Conservation (phyloP, 2,113 vertebrate genomes). For the Lophotis ruficrista region DNA sequence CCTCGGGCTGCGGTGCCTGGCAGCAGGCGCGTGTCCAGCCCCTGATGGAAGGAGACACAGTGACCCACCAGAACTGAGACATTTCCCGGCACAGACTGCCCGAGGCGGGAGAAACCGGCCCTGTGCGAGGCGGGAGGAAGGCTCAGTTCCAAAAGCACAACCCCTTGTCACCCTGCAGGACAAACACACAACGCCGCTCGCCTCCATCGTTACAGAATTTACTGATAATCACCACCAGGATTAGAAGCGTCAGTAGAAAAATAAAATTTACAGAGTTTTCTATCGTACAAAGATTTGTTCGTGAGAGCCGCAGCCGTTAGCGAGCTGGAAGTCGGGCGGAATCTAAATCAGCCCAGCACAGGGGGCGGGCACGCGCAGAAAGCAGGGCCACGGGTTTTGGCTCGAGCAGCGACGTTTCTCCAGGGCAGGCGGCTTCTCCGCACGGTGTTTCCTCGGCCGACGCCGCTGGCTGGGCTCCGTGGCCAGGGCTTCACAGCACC, state of each 20-base stretch:
- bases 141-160: neutral
- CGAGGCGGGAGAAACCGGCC: rapidly evolving
- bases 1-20: neutral
- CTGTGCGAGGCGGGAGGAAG: rapidly evolving
- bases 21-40: neutral
- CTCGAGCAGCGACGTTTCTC: rapidly evolving
- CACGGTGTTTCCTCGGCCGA: neutral
- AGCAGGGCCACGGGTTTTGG: rapidly evolving
- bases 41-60: neutral
- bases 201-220: neutral
- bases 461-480: neutral
- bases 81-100: neutral
- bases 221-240: conserved; percentile 18
- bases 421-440: neutral
- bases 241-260: conserved; percentile 58
- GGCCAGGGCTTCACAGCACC: neutral
- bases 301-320: rapidly evolving
- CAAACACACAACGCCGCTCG: neutral
- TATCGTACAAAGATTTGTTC: conserved; percentile 31
- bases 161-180: rapidly evolving
- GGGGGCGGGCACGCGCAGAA: neutral
- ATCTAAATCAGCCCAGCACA: neutral
- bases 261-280: conserved; percentile 34
- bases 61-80: neutral
- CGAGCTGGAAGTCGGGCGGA: rapidly evolving